Percentiles rank a stretch among this genome's conserved stretches.
These are phyloP conservation scores for Tenthredo livida DNA, from an alignment of 2,888 invertebrate genomes.

Conservation along the genomic window DNA sequence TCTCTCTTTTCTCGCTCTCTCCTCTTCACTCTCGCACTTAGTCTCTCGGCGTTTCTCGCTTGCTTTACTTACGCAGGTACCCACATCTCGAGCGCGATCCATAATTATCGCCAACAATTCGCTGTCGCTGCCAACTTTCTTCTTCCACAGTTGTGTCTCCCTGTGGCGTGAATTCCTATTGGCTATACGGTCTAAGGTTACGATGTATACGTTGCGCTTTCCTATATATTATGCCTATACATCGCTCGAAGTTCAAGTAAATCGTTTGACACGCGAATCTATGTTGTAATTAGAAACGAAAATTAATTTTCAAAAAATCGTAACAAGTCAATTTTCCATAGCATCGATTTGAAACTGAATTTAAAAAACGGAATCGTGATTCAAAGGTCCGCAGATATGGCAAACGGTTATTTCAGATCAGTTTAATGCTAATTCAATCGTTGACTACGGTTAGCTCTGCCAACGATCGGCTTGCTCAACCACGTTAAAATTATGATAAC, in stretches of 20 bases:
- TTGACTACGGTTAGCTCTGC: constrained; percentile 6
- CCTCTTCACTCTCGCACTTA: constrained; percentile 23
- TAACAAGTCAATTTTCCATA: background rate
- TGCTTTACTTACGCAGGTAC: constrained; percentile 53
- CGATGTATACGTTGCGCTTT: background rate
- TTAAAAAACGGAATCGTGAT: constrained; percentile 9
- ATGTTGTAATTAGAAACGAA: background rate
- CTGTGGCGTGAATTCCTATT: constrained; percentile 56
- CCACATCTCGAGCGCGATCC: constrained; percentile 57
- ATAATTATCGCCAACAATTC: constrained; percentile 63
- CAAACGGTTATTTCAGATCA: constrained; percentile 41
- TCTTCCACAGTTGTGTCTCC: constrained; percentile 53
- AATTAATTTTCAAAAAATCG: background rate
- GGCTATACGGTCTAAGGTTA: background rate
- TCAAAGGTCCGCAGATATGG: background rate
- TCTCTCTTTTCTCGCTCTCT: constrained; percentile 40
- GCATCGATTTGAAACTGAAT: background rate
- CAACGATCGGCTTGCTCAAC: constrained; percentile 40
- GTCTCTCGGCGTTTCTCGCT: constrained; percentile 34
- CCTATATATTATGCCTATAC: background rate
- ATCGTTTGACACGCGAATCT: background rate
- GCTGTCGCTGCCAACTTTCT: constrained; percentile 63
- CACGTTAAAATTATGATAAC: constrained; percentile 47
- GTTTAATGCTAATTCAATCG: constrained; percentile 49
- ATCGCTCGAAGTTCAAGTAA: background rate